Percentiles rank a stretch among this genome's conserved stretches.
Conservation (phyloP, 2,797 vertebrate species). For the Ptychadena robeensis region DNA sequence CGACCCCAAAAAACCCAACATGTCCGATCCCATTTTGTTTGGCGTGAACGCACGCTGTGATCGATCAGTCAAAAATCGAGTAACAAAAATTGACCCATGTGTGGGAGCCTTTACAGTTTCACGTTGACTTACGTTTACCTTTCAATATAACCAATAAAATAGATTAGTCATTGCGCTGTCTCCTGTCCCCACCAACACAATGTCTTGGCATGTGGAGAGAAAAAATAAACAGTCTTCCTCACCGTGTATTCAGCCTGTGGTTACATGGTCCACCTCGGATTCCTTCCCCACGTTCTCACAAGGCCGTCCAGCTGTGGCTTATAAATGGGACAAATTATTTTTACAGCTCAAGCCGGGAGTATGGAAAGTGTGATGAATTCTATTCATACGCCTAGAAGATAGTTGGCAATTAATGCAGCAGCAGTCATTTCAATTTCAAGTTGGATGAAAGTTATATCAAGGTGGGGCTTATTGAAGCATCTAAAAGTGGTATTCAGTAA, state of each 20-base stretch:
- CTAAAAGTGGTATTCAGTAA: not conserved
- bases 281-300: slow-evolving; percentile 35
- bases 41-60: too few relatives aligned
- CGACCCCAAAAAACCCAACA: too few relatives aligned
- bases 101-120: too few relatives aligned
- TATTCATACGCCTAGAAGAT: slow-evolving; percentile 7
- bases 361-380: slow-evolving; percentile 43
- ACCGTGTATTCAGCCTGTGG: slow-evolving; percentile 4
- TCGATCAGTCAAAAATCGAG: too few relatives aligned
- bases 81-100: too few relatives aligned
- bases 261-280: slow-evolving; percentile 13
- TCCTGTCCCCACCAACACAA: not conserved
- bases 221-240: slow-evolving; percentile 9
- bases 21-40: too few relatives aligned
- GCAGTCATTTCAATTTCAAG: not conserved
- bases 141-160: not conserved
- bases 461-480: not conserved
- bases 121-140: not conserved
- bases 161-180: not conserved
- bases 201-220: not conserved
- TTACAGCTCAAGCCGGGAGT: slow-evolving; percentile 20
- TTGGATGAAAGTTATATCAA: not conserved
- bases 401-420: not conserved
- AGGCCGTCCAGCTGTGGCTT: slow-evolving; percentile 20
- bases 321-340: slow-evolving; percentile 10